Evolutionary conservation across 1,140 invertebrate species (phyloP), one percentile per base, ranked within the genome.

Genomic region (Temnothorax longispinosus): DNA sequence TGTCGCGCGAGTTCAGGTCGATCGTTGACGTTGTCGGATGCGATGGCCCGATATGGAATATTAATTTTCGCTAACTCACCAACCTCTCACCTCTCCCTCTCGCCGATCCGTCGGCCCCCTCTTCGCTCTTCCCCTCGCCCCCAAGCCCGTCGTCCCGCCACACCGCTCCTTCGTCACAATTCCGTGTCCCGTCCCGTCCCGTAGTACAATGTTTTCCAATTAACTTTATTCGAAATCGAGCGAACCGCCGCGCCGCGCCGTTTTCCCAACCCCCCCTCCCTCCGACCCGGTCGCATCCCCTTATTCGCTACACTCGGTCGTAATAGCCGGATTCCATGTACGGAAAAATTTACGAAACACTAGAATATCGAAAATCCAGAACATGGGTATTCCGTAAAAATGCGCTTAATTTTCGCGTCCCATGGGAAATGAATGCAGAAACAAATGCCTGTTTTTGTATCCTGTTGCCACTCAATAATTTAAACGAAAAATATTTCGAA

Each of bases 161-260:
- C 81, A 77, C 81, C 75, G 65, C 88, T 84, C 52, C 80, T 86
- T 87, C 74, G 74, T 87, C 85, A 77, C 75, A 86, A 76, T 64
- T 86, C 86, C 77, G 76, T 64, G 87, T 58, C 90, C 82, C 60
- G 69, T 85, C 81, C 65, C 78, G 65, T 88, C 78, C 76, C 77
- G 89, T 89, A 90, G 91, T 92, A 93, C 94, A 91, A 92, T 94
- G 92, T 93, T 94, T 93, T 93, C 93, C 94, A 94, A 95, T 95
- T 94, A 95, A 94, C 92, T 95, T 94, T 94, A 93, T 93, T 94
- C 90, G 93, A 94, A 94, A 94, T 95, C 90, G 94, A 92, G 90
- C 92, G 90, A 90, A 72, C 81, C 50, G 67, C 72, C 32, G 56
- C 75, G 71, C 82, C 85, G 56, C 75, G 71, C 82, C 85, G 78